A percentile compares a stretch with the other conserved stretches of the same genome.
Evolutionary conservation across 2,888 invertebrate species (phyloP).

Genomic region (Noctua pronuba): DNA sequence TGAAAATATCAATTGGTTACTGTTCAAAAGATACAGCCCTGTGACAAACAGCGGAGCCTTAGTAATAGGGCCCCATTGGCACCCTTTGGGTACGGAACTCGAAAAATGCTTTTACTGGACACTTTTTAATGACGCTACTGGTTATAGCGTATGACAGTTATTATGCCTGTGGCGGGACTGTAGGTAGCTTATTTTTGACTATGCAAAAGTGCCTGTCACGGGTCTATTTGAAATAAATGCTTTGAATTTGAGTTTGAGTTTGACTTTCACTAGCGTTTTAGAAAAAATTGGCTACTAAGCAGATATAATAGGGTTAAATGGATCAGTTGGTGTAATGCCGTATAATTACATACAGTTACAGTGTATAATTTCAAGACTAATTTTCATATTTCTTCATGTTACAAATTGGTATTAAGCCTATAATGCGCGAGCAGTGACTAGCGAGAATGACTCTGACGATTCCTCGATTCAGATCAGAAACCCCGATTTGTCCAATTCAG

Average conservation of each 20-base stretch:
- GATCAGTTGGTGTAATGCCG: background rate
- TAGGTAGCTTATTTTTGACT: too few species aligned
- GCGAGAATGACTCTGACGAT: background rate
- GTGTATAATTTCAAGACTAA: background rate
- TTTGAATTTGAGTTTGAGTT: too few species aligned
- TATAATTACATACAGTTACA: conserved; percentile 16
- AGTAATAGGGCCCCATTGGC: background rate
- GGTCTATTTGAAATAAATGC: too few species aligned
- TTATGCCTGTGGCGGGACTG: too few species aligned
- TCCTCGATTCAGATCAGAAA: background rate
- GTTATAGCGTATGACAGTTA: background rate
- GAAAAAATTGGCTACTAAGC: background rate
- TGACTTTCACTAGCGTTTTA: too few species aligned
- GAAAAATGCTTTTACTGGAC: background rate
- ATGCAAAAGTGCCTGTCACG: too few species aligned
- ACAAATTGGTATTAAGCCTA: background rate
- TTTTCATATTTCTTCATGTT: background rate
- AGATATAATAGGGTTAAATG: background rate
- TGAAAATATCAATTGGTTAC: background rate
- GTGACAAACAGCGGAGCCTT: background rate
- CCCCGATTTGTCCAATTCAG: too few species aligned
- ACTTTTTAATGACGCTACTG: background rate
- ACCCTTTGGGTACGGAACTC: background rate
- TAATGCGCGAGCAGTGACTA: background rate
- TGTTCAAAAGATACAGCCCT: background rate